A percentile compares a stretch with the other conserved stretches of the same genome.
These are phyloP conservation scores for Caligus rogercresseyi DNA, from an alignment of 1,140 invertebrate genomes.

Conservation along the genomic window DNA sequence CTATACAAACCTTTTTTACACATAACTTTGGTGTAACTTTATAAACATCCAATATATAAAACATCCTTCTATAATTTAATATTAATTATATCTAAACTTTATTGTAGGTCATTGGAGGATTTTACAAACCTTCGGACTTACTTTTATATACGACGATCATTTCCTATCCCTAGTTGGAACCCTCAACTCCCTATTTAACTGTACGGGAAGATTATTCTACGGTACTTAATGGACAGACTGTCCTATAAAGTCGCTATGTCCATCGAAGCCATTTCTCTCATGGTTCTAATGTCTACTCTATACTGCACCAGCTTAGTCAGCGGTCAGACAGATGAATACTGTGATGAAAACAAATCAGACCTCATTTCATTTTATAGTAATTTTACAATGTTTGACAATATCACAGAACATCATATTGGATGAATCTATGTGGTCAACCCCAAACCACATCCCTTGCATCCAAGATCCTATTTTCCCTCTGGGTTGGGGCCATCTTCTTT, in stretches of 20 bases:
- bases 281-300: background rate
- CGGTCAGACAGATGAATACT: background rate
- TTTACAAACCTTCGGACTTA: constrained; percentile 15
- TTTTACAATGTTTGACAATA: too few relatives aligned
- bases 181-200: constrained; percentile 2
- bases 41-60: too few relatives aligned
- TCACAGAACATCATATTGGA: background rate
- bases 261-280: background rate
- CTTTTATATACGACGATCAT: constrained; percentile 18
- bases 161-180: constrained; percentile 13
- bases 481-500: background rate
- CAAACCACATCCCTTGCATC: background rate
- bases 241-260: background rate
- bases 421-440: background rate
- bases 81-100: too few relatives aligned
- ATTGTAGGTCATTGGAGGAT: background rate
- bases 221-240: constrained; percentile 6
- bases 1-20: too few relatives aligned
- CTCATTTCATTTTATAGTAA: background rate
- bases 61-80: too few relatives aligned
- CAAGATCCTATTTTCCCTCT: background rate
- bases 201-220: constrained; percentile 8
- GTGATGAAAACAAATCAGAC: background rate
- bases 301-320: background rate
- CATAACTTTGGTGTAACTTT: too few relatives aligned